Evolutionary conservation across 2,113 vertebrate species (phyloP).

Genomic region (Aphelocoma coerulescens): DNA sequence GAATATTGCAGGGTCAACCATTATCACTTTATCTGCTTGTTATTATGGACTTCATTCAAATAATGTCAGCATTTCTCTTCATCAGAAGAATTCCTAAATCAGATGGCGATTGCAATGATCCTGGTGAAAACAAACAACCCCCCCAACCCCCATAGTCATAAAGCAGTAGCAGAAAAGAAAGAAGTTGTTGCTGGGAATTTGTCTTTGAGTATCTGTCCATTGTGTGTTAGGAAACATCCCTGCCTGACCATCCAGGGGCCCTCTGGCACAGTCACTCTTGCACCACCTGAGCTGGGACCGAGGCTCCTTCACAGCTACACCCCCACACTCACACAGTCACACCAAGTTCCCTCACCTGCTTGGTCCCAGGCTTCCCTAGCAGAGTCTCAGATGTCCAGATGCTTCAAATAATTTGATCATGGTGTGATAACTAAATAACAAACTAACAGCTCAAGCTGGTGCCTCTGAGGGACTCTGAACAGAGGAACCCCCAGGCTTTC

Average conservation of each 20-base stretch:
- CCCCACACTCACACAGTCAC: background rate
- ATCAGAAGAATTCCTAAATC: background rate
- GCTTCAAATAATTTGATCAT: background rate
- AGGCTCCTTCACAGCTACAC: too few species aligned
- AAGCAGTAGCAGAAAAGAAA: background rate
- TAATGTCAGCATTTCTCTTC: background rate
- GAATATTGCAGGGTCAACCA: background rate
- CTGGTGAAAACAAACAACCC: background rate
- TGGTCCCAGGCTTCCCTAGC: background rate
- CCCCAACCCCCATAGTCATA: background rate
- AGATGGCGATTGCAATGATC: background rate
- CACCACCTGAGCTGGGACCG: rapidly evolving
- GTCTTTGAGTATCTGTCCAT: background rate
- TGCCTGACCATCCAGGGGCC: background rate
- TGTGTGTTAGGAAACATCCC: background rate
- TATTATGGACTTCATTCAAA: background rate
- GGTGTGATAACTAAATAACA: background rate
- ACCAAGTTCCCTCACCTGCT: background rate
- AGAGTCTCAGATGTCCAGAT: background rate
- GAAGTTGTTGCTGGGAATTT: background rate
- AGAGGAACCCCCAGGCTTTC: background rate
- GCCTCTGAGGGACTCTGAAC: background rate
- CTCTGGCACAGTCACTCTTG: rapidly evolving
- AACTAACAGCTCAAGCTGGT: background rate
- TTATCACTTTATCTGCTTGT: background rate